These are phyloP conservation scores for Drosophila kurseongensis DNA, from an alignment of 1,140 invertebrate genomes.

Conservation along the genomic window DNA sequence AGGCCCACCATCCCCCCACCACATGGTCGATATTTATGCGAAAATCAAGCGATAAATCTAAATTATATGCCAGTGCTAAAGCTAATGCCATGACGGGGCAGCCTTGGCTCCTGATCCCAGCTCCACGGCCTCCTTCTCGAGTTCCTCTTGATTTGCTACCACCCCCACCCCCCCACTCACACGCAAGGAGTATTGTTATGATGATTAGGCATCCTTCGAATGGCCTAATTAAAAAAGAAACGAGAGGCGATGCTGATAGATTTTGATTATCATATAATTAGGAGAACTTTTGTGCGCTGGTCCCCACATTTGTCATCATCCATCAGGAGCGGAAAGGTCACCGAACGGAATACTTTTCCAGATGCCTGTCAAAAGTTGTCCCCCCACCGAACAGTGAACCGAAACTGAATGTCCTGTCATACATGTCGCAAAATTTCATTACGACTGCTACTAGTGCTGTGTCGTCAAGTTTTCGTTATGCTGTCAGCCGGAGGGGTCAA, in stretches of 20 bases:
- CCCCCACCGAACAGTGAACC: not conserved
- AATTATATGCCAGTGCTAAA: constrained; percentile 77
- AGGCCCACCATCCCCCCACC: not conserved
- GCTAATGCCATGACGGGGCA: constrained; percentile 52
- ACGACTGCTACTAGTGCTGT: constrained; percentile 65
- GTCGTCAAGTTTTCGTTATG: constrained; percentile 80
- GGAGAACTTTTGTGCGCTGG: constrained; percentile 23
- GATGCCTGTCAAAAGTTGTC: constrained; percentile 68
- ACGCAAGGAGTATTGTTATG: constrained; percentile 62
- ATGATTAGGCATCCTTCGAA: constrained; percentile 62
- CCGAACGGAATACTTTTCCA: constrained; percentile 64
- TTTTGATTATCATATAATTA: constrained; percentile 79
- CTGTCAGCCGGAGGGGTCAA: constrained; percentile 73
- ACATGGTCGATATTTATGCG: constrained; percentile 80
- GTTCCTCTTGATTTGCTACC: not conserved
- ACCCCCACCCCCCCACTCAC: too few relatives aligned
- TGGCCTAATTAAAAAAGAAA: constrained; percentile 70
- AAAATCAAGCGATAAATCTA: constrained; percentile 80
- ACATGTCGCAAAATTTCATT: constrained; percentile 79
- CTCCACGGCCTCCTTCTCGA: not conserved
- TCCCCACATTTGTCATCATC: constrained; percentile 67
- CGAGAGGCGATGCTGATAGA: constrained; percentile 67
- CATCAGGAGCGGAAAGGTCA: constrained; percentile 34
- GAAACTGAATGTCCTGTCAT: constrained; percentile 57
- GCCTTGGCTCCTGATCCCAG: constrained; percentile 29